phyloP scores from a whole-genome alignment of 2,797 vertebrate genomes.

The Eupleurogrammus muticus region DNA sequence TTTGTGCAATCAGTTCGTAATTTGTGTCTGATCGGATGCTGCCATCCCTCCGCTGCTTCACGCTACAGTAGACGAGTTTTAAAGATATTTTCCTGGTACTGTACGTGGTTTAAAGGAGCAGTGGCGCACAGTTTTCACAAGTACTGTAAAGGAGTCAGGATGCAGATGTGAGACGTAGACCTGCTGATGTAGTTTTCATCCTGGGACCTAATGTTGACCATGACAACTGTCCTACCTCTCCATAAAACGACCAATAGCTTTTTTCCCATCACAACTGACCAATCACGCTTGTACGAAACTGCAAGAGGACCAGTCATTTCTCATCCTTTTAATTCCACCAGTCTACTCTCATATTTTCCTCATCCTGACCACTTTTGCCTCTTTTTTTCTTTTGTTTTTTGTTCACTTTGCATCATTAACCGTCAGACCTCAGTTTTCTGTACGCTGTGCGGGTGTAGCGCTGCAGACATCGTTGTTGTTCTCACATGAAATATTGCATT shows the following conservation, averaged over 20 bases:
- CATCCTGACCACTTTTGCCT: slow-evolving; percentile 52
- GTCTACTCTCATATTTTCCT: slow-evolving; percentile 1
- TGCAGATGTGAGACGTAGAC: neutral
- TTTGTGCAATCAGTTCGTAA: neutral
- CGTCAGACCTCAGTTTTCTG: slow-evolving; percentile 65
- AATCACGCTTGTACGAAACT: slow-evolving; percentile 9
- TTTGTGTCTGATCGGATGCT: neutral
- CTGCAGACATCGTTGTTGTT: slow-evolving; percentile 39
- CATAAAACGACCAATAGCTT: slow-evolving; percentile 60
- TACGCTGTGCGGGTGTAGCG: slow-evolving; percentile 35
- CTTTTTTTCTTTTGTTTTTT: slow-evolving; percentile 55
- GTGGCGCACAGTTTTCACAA: slow-evolving; percentile 1
- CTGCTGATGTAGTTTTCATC: slow-evolving; percentile 19
- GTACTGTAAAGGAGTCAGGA: slow-evolving; percentile 46
- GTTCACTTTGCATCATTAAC: slow-evolving; percentile 40
- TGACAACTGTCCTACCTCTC: slow-evolving; percentile 84
- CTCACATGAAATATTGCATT: slow-evolving; percentile 15
- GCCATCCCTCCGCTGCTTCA: neutral
- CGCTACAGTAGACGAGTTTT: slow-evolving; percentile 8
- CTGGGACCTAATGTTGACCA: slow-evolving; percentile 69
- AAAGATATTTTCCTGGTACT: neutral
- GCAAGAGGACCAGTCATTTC: slow-evolving; percentile 24
- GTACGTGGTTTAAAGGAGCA: slow-evolving; percentile 25
- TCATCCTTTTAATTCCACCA: slow-evolving; percentile 10
- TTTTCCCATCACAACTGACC: slow-evolving; percentile 38